phyloP scores from a whole-genome alignment of 2,888 invertebrate species.

The Pseudococcus viburni region DNA sequence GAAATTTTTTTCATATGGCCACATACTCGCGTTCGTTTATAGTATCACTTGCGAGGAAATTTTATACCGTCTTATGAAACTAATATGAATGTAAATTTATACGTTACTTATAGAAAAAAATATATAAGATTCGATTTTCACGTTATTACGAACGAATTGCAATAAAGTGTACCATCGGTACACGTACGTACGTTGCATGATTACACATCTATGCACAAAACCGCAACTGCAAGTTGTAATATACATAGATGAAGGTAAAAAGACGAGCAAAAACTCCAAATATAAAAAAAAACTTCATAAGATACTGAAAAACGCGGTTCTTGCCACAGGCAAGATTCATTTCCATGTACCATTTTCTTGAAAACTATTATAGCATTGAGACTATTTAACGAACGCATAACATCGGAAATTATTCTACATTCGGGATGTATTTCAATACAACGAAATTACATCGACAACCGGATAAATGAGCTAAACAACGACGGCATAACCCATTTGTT shows the following conservation, averaged over 20 bases:
- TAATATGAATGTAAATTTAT: constrained; percentile 27
- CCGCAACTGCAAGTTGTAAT: not conserved
- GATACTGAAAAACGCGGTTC: no score
- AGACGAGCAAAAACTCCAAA: not conserved
- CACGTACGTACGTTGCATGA: not conserved
- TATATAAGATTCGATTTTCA: constrained; percentile 31
- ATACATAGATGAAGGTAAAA: not conserved
- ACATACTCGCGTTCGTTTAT: not conserved
- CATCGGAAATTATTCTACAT: constrained; percentile 5
- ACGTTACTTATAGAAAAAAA: not conserved
- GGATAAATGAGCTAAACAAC: constrained; percentile 24
- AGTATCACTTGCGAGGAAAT: not conserved
- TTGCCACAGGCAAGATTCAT: no score
- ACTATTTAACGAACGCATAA: constrained; percentile 1
- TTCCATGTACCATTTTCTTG: not conserved
- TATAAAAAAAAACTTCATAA: not conserved
- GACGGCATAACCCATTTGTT: constrained; percentile 22
- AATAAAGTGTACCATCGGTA: not conserved
- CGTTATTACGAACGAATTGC: constrained; percentile 14
- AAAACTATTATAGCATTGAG: not conserved
- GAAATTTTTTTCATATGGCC: constrained; percentile 26
- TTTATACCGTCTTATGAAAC: not conserved
- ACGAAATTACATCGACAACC: constrained; percentile 20
- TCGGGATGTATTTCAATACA: constrained; percentile 4
- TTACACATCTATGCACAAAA: not conserved